These are phyloP conservation scores for Hirudo medicinalis DNA, from an alignment of 1,140 invertebrate genomes.

Conservation along the genomic window DNA sequence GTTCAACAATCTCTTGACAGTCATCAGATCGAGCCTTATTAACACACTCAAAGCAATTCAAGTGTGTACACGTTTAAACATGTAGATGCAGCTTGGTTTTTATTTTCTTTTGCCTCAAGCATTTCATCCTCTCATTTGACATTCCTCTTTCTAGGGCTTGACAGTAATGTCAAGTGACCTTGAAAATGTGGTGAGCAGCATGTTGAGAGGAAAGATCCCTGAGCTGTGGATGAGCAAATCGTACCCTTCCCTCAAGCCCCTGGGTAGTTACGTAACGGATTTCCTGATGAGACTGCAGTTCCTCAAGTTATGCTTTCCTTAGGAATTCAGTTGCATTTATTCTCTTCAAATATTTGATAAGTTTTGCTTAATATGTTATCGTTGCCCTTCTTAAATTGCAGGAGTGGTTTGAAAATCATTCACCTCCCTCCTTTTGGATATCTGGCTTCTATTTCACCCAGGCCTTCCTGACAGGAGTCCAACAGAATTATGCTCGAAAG, in stretches of 20 bases:
- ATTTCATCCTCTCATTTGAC: too few species aligned
- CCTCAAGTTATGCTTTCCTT: conserved; percentile 45
- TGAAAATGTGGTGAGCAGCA: conserved; percentile 72
- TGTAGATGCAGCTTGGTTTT: neutral
- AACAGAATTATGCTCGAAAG: conserved; percentile 43
- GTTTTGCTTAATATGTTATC: too few species aligned
- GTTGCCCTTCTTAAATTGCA: conserved; percentile 29
- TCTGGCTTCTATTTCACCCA: conserved; percentile 30
- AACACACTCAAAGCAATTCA: conserved; percentile 61
- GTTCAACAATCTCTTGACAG: conserved; percentile 61
- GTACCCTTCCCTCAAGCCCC: conserved; percentile 41
- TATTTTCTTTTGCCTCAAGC: neutral
- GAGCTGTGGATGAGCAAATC: conserved; percentile 42
- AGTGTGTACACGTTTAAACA: conserved; percentile 32
- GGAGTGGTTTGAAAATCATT: conserved; percentile 39
- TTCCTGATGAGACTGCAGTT: conserved; percentile 39
- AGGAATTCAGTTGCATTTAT: neutral
- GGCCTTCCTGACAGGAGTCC: conserved; percentile 41
- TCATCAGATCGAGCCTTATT: conserved; percentile 53
- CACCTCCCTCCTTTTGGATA: conserved; percentile 30
- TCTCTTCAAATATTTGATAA: neutral
- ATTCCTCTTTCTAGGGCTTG: conserved; percentile 44
- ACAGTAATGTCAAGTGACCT: conserved; percentile 72
- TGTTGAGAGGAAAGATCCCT: conserved; percentile 66
- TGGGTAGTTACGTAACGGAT: conserved; percentile 40